Percentiles rank a stretch among this genome's conserved stretches.
Conservation (phyloP, 2,888 invertebrate species). For the Eupithecia inturbata region DNA sequence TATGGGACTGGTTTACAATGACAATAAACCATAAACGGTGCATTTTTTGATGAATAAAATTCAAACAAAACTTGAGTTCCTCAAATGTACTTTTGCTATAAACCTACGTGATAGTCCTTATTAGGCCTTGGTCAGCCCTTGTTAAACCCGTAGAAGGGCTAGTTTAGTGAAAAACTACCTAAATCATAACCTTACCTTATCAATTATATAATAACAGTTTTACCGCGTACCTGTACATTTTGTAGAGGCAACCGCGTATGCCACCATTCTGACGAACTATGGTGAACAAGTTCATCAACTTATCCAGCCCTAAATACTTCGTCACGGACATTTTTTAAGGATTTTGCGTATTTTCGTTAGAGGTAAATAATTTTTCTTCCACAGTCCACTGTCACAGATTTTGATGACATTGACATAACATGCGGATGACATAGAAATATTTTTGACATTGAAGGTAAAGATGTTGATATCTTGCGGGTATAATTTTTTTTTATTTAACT, state of each 20-base stretch:
- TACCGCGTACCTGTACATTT: slow-evolving; percentile 87
- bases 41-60: not conserved
- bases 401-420: no score
- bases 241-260: slow-evolving; percentile 85
- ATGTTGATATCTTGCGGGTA: no score
- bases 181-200: slow-evolving; percentile 59
- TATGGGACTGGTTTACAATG: not conserved
- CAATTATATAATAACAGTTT: slow-evolving; percentile 71
- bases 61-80: not conserved
- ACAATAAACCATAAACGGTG: not conserved
- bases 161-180: slow-evolving; percentile 4
- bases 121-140: not conserved
- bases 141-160: not conserved
- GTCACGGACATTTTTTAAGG: slow-evolving; percentile 78
- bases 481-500: no score
- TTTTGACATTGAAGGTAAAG: no score
- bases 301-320: slow-evolving; percentile 89
- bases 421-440: no score
- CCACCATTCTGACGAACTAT: slow-evolving; percentile 91
- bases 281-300: slow-evolving; percentile 85
- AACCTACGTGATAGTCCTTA: not conserved
- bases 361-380: not conserved
- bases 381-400: no score
- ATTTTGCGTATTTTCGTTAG: not conserved
- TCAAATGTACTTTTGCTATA: not conserved